phyloP scores from a whole-genome alignment of 2,113 vertebrate genomes.

The Ciconia boyciana region DNA sequence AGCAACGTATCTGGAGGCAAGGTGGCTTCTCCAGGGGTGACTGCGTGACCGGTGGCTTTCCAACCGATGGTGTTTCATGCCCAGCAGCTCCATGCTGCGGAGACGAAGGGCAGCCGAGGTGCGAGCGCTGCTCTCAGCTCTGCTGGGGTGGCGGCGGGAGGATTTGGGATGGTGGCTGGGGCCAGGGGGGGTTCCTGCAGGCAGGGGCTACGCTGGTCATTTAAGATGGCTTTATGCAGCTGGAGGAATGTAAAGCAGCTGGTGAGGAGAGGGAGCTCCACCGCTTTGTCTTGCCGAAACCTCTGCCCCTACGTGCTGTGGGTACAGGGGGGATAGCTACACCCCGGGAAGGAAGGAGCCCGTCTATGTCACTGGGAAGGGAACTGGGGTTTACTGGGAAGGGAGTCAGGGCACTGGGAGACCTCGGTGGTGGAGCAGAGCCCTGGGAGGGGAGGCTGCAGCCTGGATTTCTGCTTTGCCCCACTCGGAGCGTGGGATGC shows the following conservation, averaged over 20 bases:
- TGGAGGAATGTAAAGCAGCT: neutral
- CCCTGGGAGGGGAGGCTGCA: neutral
- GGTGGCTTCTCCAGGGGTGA: neutral
- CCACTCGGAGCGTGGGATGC: neutral
- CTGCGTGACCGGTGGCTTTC: neutral
- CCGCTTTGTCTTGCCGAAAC: neutral
- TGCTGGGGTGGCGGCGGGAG: neutral
- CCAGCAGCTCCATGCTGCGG: fast-evolving
- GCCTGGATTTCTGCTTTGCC: neutral
- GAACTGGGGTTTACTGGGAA: neutral
- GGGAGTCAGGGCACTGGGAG: neutral
- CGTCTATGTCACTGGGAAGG: neutral
- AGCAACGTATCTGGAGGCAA: neutral
- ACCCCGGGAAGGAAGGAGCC: neutral
- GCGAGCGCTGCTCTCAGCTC: fast-evolving
- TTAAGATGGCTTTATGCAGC: neutral
- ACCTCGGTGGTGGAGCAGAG: neutral
- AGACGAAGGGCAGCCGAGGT: neutral
- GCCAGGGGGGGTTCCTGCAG: neutral
- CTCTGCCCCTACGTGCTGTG: neutral
- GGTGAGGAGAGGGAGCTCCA: neutral
- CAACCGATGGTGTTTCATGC: fast-evolving
- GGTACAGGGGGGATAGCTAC: neutral
- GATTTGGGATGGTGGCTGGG: neutral
- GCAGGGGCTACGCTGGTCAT: neutral